Percentiles rank a stretch among this genome's conserved stretches.
Conservation (phyloP, 2,113 vertebrate genomes). For the Pachypanchax playfairii region DNA sequence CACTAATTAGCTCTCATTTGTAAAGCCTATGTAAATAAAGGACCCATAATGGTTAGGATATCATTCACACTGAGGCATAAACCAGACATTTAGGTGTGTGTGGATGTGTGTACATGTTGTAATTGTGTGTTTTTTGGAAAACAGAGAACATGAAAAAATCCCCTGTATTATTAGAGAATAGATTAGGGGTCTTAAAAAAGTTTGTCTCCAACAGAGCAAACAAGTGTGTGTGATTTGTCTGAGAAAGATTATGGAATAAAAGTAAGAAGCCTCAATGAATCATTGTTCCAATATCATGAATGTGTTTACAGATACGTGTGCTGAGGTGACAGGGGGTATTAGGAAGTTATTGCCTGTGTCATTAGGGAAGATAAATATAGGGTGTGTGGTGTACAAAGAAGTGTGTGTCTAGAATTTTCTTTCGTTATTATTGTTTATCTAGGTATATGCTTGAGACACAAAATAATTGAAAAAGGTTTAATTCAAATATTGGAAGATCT, state of each 20-base stretch:
- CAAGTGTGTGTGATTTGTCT: constrained; percentile 18
- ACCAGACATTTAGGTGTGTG: constrained; percentile 20
- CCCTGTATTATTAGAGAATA: constrained; percentile 43
- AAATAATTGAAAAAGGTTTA: no score
- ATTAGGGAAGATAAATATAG: constrained; percentile 24
- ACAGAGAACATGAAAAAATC: constrained; percentile 32
- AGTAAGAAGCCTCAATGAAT: constrained; percentile 42
- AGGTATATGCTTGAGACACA: no score
- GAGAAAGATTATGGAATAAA: constrained; percentile 27
- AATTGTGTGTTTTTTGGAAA: not conserved
- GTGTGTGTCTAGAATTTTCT: no score
- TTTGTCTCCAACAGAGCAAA: constrained; percentile 21
- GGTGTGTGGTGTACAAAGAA: not conserved
- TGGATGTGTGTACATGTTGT: not conserved
- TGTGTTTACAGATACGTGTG: constrained; percentile 11
- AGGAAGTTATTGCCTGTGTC: constrained; percentile 44
- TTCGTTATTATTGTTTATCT: no score
- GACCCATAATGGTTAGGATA: constrained; percentile 70
- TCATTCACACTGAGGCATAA: constrained; percentile 63
- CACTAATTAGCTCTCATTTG: constrained; percentile 83
- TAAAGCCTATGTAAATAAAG: constrained; percentile 79
- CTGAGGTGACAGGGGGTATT: constrained; percentile 23
- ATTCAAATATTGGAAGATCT: no score
- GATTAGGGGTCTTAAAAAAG: constrained; percentile 34
- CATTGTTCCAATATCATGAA: constrained; percentile 23